Evolutionary conservation across 2,888 invertebrate species (phyloP).

Genomic region (Amblyjoppa proteus): DNA sequence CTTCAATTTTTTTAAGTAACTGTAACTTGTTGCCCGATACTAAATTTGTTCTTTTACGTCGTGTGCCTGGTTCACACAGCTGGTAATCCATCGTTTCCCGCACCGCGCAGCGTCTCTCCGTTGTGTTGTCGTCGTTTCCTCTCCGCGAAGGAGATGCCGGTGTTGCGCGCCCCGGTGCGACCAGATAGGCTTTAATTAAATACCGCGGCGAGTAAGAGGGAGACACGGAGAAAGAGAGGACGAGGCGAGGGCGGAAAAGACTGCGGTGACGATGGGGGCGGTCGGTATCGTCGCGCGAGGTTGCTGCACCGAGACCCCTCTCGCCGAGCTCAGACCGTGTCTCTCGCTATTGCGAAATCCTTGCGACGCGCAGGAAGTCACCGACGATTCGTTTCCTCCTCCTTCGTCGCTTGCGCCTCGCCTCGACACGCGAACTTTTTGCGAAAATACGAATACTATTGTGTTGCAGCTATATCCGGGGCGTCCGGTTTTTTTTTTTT

Average conservation of each 20-base stretch:
- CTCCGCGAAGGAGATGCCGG: slow-evolving; percentile 9
- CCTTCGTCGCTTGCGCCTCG: slow-evolving; percentile 32
- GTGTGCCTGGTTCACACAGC: background rate
- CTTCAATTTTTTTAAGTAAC: too few relatives aligned
- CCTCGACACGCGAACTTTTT: slow-evolving; percentile 28
- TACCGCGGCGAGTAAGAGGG: slow-evolving; percentile 25
- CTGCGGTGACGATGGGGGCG: slow-evolving; percentile 35
- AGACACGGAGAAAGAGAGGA: slow-evolving; percentile 13
- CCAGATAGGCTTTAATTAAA: slow-evolving; percentile 45
- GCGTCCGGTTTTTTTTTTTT: background rate
- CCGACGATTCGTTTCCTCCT: slow-evolving; percentile 49
- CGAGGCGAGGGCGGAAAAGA: slow-evolving; percentile 38
- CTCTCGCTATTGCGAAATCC: slow-evolving; percentile 41
- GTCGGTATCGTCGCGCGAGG: slow-evolving; percentile 53
- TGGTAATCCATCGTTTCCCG: background rate
- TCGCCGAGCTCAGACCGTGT: background rate
- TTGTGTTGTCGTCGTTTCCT: background rate
- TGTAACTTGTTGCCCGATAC: too few relatives aligned
- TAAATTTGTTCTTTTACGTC: too few relatives aligned
- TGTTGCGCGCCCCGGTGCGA: slow-evolving; percentile 17
- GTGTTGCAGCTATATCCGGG: slow-evolving; percentile 8
- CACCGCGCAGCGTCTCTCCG: background rate
- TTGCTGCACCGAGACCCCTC: slow-evolving; percentile 49
- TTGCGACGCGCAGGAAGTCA: slow-evolving; percentile 53
- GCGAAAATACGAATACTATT: slow-evolving; percentile 21